These are phyloP conservation scores for Caradrina clavipalpis DNA, from an alignment of 2,888 invertebrate species.

Conservation along the genomic window DNA sequence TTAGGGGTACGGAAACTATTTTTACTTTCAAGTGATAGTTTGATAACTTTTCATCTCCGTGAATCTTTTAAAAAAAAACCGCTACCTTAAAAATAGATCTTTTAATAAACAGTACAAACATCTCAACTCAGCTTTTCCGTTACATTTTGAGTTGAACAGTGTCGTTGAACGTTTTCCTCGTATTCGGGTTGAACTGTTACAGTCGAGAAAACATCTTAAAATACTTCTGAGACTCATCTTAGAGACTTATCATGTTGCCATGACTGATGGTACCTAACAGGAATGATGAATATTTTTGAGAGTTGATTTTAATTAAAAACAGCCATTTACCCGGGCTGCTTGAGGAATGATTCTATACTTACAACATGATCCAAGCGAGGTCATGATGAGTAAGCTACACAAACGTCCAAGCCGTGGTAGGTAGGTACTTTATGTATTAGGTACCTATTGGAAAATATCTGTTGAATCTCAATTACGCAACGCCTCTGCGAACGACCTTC, in stretches of 20 bases:
- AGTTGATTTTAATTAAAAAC: conserved; percentile 17
- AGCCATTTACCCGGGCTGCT: conserved; percentile 8
- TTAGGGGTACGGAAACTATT: conserved; percentile 22
- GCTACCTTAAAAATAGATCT: conserved; percentile 15
- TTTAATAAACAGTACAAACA: conserved; percentile 28
- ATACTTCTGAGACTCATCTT: conserved; percentile 15
- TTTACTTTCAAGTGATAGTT: background rate
- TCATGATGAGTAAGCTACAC: conserved; percentile 59
- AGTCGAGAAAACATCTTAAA: conserved; percentile 21
- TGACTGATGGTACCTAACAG: conserved; percentile 10
- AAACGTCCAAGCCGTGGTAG: conserved; percentile 46
- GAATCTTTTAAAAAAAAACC: conserved; percentile 12
- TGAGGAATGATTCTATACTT: conserved; percentile 39
- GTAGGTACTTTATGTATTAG: conserved; percentile 52
- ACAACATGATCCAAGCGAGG: conserved; percentile 53
- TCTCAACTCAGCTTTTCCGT: conserved; percentile 24
- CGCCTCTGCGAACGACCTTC: conserved; percentile 72
- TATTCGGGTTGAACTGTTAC: conserved; percentile 31
- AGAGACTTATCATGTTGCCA: conserved; percentile 13
- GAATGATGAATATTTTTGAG: conserved; percentile 3
- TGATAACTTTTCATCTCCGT: background rate
- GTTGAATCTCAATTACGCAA: conserved; percentile 75
- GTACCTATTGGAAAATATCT: conserved; percentile 67
- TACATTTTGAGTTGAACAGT: conserved; percentile 45
- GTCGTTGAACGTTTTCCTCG: conserved; percentile 33